Percentiles rank a stretch among this genome's conserved stretches.
Evolutionary conservation across 2,113 vertebrate species (phyloP).

Genomic region (Scalopus aquaticus): DNA sequence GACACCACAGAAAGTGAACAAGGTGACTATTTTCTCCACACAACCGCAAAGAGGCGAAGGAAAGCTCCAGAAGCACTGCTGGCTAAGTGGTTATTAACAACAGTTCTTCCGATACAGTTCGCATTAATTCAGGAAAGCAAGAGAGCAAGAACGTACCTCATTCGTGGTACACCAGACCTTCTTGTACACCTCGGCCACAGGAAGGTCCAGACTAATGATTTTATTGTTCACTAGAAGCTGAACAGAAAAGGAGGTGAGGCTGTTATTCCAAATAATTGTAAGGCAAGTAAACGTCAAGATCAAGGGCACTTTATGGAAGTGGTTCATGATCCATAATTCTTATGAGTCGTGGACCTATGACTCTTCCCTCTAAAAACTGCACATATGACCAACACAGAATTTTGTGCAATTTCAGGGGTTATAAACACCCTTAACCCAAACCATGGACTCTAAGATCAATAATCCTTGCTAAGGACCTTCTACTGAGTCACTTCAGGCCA

Average conservation of each 20-base stretch:
- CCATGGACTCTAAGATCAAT: background rate
- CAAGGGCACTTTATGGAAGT: background rate
- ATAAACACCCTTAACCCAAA: background rate
- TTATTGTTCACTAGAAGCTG: conserved; percentile 99
- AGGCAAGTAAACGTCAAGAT: conserved; percentile 8
- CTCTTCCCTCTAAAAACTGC: background rate
- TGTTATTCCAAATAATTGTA: background rate
- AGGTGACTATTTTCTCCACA: too few species aligned
- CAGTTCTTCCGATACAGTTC: background rate
- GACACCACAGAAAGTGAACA: background rate
- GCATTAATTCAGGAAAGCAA: background rate
- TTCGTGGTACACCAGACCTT: conserved; percentile 99
- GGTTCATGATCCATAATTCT: background rate
- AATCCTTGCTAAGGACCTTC: background rate
- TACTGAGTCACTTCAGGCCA: background rate
- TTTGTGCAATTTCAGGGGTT: background rate
- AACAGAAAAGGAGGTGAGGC: conserved; percentile 12
- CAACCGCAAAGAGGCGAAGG: background rate
- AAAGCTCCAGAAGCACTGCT: background rate
- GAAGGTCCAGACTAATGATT: conserved; percentile 98
- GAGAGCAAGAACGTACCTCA: conserved; percentile 87
- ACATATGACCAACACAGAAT: background rate
- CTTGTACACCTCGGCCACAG: conserved; percentile 98
- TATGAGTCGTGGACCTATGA: background rate
- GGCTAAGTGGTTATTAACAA: too few species aligned